A percentile compares a stretch with the other conserved stretches of the same genome.
Conservation (phyloP, 2,797 vertebrate genomes). For the Mormyrus proboscirostris region DNA sequence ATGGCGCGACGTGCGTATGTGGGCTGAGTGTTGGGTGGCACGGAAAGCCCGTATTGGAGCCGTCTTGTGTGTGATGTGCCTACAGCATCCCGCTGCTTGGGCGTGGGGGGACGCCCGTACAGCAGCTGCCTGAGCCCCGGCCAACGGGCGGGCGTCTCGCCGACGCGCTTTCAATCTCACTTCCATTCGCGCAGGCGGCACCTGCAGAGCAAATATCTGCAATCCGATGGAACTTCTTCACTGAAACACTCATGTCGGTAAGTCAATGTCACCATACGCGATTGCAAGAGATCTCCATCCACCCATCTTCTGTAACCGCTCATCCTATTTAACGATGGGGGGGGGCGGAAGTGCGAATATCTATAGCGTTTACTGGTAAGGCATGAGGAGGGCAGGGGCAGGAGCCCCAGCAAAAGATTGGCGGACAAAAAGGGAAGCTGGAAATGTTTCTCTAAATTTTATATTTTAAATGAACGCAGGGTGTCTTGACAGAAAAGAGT, state of each 20-base stretch:
- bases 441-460: not conserved
- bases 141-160: too few species aligned
- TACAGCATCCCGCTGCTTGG: not conserved
- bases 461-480: not conserved
- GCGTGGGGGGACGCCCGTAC: not conserved
- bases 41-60: not conserved
- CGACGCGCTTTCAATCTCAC: not conserved
- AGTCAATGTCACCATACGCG: not conserved
- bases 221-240: not conserved
- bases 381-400: not conserved
- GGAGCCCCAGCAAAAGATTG: not conserved
- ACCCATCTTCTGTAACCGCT: not conserved
- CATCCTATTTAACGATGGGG: not conserved
- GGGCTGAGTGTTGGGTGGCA: not conserved
- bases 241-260: not conserved
- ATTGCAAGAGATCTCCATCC: not conserved
- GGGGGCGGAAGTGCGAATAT: not conserved
- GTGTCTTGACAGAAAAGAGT: not conserved
- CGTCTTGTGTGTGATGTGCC: not conserved
- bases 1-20: not conserved
- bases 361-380: not conserved
- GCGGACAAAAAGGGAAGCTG: not conserved
- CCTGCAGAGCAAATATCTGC: not conserved
- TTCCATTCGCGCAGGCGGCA: not conserved
- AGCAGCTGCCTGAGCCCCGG: not conserved